Evolutionary conservation across 2,797 vertebrate genomes (phyloP).

Genomic region (Netta rufina): DNA sequence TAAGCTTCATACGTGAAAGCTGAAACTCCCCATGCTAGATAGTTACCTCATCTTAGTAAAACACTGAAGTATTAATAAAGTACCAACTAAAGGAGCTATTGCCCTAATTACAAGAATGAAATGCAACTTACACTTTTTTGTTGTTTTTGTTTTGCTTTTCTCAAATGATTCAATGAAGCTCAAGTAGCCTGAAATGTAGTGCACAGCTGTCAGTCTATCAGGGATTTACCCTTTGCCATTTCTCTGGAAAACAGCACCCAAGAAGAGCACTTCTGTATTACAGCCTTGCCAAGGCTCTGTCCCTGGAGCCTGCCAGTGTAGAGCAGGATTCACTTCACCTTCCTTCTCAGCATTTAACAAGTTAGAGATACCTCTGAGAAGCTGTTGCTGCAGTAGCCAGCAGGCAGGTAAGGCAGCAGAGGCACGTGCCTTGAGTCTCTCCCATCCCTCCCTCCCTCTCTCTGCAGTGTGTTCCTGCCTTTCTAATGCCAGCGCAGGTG

Average conservation of each 20-base stretch:
- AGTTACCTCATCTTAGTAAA: not conserved
- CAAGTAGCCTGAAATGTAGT: not conserved
- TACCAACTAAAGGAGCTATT: not conserved
- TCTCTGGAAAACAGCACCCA: not conserved
- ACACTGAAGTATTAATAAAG: not conserved
- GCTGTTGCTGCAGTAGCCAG: not conserved
- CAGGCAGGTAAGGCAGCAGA: not conserved
- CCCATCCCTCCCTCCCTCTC: not conserved
- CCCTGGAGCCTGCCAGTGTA: not conserved
- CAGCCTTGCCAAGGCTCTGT: not conserved
- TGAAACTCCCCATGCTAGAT: not conserved
- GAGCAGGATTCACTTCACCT: not conserved
- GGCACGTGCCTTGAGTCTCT: fast-evolving
- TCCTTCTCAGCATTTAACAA: not conserved
- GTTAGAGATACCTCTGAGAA: not conserved
- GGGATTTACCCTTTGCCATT: not conserved
- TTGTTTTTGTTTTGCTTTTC: not conserved
- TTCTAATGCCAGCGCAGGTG: not conserved
- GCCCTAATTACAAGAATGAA: not conserved
- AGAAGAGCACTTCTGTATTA: not conserved
- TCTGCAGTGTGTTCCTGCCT: not conserved
- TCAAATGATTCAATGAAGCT: not conserved
- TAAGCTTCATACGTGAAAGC: not conserved
- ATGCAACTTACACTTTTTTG: not conserved
- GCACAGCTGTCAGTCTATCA: not conserved